Percentiles rank a stretch among this genome's conserved stretches.
Conservation (phyloP, 2,888 invertebrate genomes). For the Ormyrus nitidulus region DNA sequence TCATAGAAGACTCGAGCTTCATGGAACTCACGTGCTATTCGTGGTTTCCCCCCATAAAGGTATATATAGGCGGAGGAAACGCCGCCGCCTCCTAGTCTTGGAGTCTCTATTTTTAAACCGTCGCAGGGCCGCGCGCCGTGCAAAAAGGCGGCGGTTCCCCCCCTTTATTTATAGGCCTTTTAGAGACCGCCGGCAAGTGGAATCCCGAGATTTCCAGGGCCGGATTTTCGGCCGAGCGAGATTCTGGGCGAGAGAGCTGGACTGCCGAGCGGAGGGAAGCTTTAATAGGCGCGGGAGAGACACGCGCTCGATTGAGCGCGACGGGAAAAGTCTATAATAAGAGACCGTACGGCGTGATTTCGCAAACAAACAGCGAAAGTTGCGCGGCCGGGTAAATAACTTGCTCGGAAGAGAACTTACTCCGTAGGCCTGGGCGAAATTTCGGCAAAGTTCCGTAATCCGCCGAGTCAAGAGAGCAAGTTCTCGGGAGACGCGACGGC, state of each 20-base stretch:
- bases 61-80: constrained; percentile 59
- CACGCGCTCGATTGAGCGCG: not conserved
- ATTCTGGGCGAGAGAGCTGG: too few species aligned
- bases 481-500: too few species aligned
- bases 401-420: not conserved
- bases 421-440: not conserved
- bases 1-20: constrained; percentile 71
- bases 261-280: not conserved
- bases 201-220: constrained; percentile 32
- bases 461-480: not conserved
- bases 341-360: constrained; percentile 1
- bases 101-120: constrained; percentile 62
- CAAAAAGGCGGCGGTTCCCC: constrained; percentile 55
- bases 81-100: constrained; percentile 1
- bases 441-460: constrained; percentile 1
- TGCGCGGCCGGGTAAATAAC: not conserved
- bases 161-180: constrained; percentile 57
- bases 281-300: not conserved
- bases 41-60: constrained; percentile 71
- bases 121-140: constrained; percentile 33
- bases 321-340: too few species aligned
- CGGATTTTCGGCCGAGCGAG: constrained; percentile 29
- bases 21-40: constrained; percentile 71
- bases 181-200: constrained; percentile 24
- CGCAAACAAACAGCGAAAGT: constrained; percentile 21